Conservation (phyloP, 2,113 vertebrate species). For the Nibea coibor region DNA sequence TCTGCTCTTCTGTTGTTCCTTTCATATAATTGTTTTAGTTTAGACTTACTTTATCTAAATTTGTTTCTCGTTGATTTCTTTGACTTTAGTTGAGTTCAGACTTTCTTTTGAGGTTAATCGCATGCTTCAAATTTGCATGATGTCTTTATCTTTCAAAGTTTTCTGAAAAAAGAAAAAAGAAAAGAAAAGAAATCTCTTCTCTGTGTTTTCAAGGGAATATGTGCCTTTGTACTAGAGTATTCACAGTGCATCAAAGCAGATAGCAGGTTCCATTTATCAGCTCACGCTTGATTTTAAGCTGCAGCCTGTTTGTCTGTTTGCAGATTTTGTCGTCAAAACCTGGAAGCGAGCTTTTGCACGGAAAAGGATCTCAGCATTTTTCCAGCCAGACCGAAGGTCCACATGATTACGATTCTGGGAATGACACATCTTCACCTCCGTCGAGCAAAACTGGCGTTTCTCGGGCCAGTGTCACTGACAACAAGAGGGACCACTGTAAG, state of each 20-base stretch:
- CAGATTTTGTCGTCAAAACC: constrained; percentile 90
- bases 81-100: constrained; percentile 69
- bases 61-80: constrained; percentile 77
- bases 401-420: constrained; percentile 96
- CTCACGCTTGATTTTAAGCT: constrained; percentile 65
- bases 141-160: constrained; percentile 78
- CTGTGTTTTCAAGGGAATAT: constrained; percentile 80
- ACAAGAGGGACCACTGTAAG: constrained; percentile 75
- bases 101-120: constrained; percentile 76
- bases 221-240: constrained; percentile 79
- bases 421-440: constrained; percentile 95
- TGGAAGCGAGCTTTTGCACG: constrained; percentile 86
- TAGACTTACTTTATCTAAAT: constrained; percentile 63
- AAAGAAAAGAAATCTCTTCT: constrained; percentile 63
- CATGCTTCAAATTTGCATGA: constrained; percentile 89
- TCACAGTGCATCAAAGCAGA: constrained; percentile 88
- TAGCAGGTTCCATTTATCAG: constrained; percentile 72
- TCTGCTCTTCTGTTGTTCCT: constrained; percentile 74
- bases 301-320: constrained; percentile 87
- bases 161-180: constrained; percentile 61
- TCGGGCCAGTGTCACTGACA: constrained; percentile 83
- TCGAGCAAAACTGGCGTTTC: constrained; percentile 90
- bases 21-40: constrained; percentile 72
- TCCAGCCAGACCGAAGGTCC: constrained; percentile 83
- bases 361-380: constrained; percentile 84